These are phyloP conservation scores for Theocolax elegans DNA, from an alignment of 1,140 invertebrate species.

Conservation along the genomic window DNA sequence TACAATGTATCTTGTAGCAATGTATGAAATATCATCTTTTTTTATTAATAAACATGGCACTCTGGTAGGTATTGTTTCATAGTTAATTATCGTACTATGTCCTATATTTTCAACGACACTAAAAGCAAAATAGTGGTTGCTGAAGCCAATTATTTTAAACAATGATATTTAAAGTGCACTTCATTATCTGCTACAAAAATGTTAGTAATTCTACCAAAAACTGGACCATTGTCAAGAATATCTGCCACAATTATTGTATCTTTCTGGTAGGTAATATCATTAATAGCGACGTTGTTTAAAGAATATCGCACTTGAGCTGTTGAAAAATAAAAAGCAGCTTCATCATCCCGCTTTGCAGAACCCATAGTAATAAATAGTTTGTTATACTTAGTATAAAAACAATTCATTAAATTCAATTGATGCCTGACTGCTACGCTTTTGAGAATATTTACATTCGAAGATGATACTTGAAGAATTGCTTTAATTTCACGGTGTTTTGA, in stretches of 20 bases:
- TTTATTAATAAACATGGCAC: no score
- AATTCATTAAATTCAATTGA: not conserved
- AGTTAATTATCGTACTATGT: no score
- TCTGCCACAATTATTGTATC: not conserved
- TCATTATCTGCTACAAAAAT: not conserved
- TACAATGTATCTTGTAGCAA: no score
- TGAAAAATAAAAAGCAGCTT: not conserved
- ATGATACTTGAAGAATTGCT: conserved; percentile 14
- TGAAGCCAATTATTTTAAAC: not conserved
- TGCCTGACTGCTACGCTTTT: not conserved
- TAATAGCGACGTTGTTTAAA: not conserved
- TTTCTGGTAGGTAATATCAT: not conserved
- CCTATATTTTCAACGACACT: not conserved
- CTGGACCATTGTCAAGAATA: not conserved
- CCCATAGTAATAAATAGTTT: not conserved
- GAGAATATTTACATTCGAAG: not conserved
- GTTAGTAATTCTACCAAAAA: not conserved
- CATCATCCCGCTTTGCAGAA: not conserved
- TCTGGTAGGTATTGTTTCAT: no score
- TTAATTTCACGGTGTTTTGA: conserved; percentile 36
- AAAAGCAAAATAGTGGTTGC: not conserved
- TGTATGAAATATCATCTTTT: no score
- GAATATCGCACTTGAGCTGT: not conserved
- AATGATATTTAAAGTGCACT: not conserved
- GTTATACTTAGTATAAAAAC: not conserved